Evolutionary conservation across 2,113 vertebrate species (phyloP).

Genomic region (Tursiops truncatus): DNA sequence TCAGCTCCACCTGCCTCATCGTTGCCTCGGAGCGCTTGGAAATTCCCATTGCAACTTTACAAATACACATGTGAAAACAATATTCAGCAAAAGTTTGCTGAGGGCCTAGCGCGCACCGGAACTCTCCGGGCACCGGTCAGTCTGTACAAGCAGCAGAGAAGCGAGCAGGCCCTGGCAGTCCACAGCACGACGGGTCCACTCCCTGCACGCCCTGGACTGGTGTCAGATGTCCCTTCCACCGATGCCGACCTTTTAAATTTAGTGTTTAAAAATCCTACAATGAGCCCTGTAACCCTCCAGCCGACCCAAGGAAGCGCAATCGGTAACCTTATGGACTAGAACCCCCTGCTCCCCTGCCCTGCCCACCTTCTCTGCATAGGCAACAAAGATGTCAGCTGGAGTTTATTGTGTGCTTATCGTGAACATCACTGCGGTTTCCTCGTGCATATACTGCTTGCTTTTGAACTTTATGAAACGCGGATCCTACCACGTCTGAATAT

Average conservation of each 20-base stretch:
- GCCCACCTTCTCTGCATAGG: neutral
- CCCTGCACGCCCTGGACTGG: neutral
- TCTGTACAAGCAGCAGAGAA: too few relatives aligned
- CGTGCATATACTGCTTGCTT: neutral
- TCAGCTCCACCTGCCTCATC: neutral
- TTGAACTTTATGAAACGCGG: neutral
- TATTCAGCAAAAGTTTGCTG: neutral
- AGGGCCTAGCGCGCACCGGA: neutral
- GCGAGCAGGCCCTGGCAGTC: accelerated
- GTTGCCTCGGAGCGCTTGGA: neutral
- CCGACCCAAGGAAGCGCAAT: neutral
- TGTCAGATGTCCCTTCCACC: neutral
- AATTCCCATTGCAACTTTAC: neutral
- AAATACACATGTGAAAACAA: neutral
- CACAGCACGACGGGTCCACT: accelerated
- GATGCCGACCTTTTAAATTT: neutral
- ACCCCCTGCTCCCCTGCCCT: neutral
- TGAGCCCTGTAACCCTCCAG: neutral
- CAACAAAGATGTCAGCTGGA: accelerated
- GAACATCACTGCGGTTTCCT: too few relatives aligned
- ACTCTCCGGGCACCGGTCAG: neutral
- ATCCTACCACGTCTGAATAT: accelerated
- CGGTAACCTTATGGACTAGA: accelerated
- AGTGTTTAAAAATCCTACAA: neutral
- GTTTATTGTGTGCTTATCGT: accelerated